phyloP scores from a whole-genome alignment of 23 tunicate species.

The Ascidia mentula region DNA sequence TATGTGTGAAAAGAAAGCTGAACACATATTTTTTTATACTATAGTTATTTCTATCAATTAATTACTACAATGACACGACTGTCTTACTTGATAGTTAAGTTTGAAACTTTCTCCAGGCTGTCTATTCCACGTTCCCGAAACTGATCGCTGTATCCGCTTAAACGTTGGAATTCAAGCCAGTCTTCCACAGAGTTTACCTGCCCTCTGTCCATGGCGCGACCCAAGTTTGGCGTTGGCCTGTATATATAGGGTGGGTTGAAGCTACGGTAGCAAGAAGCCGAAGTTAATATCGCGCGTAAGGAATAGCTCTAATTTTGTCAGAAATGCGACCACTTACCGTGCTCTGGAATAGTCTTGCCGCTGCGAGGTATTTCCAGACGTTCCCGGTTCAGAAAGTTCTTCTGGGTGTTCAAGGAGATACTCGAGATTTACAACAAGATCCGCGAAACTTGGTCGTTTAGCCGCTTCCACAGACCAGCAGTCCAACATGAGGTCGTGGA shows the following conservation, averaged over 20 bases:
- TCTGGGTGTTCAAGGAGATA: slow-evolving; percentile 36
- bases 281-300: background rate
- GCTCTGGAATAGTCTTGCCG: background rate
- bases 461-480: slow-evolving; percentile 82
- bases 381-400: background rate
- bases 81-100: slow-evolving; percentile 65
- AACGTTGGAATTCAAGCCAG: slow-evolving; percentile 56
- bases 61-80: too few species aligned
- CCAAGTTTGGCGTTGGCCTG: slow-evolving; percentile 54
- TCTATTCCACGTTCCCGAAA: slow-evolving; percentile 57
- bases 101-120: slow-evolving; percentile 65
- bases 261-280: background rate
- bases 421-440: slow-evolving; percentile 50
- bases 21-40: too few species aligned
- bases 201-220: slow-evolving; percentile 48
- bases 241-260: background rate
- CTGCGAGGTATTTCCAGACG: background rate
- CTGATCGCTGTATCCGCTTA: slow-evolving; percentile 50
- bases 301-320: background rate
- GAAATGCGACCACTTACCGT: background rate
- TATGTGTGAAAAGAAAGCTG: too few species aligned
- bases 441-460: slow-evolving; percentile 56
- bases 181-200: slow-evolving; percentile 39
- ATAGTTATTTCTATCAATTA: too few species aligned
- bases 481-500: slow-evolving; percentile 73